Base-by-base conservation (phyloP, 2,888 invertebrate genomes). In the Sericinus montela region DNA sequence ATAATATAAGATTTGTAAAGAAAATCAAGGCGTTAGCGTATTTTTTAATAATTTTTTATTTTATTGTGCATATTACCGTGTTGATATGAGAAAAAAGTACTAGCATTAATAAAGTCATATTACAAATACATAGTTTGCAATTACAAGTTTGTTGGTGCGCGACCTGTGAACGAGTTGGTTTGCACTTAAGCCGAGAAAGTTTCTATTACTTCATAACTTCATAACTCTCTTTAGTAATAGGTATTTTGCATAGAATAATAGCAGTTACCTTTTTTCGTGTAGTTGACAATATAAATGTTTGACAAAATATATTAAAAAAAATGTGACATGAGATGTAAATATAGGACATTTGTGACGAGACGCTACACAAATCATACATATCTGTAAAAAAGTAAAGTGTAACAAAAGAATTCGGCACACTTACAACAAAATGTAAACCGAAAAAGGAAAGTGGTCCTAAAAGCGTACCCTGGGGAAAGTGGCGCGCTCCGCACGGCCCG, bases 391-490 rank as follows among this genome's bases (percentile, higher is more conserved):
- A 80, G 60, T 74, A 69, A 67, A 72, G 71, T 73, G 79, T 72
- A 80, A 81, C 82, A 83, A 84, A 85, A 85, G 84, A 84, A 85
- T 83, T 83, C 84, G 82, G 80, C 83, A 83, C 83, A 86, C 85
- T 87, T 86, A 85, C 82, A 79, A 74, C 70, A 79, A 85, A 86
- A 87, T 85, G 84, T 85, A 85, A 84, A 81, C 85, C 84, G 84
- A 87, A 25, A 82, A 87, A 86, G 85, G 85, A 85, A 83, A 85
- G 79, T 80, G 87, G 86, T 85, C 86, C 82, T 83, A 83, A 84
- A 84, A 88, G 81, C 69, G 76, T 78, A 74, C 88, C 85, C 84
- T 72, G 67, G 88, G 88, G 88, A 76, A 77, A 73, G 69, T 77
- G 75, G 72, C 69, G 76, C 82, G 80, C 77, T 75, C 72, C 75